Conservation (phyloP, 2,888 invertebrate species). For the Nomada lathburiana region DNA sequence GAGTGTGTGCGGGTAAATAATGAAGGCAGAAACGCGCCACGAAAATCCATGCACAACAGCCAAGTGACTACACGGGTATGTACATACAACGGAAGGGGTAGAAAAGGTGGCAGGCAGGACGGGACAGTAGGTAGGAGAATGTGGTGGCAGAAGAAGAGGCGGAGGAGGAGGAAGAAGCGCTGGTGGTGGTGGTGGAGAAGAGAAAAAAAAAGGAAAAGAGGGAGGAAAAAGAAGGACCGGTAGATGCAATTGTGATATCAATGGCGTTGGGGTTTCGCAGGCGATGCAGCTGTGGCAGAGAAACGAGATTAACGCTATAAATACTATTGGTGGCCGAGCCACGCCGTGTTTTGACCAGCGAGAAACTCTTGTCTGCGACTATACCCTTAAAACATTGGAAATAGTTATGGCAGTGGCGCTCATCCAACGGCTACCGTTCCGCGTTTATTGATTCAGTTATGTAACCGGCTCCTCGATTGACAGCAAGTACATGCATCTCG, state of each 20-base stretch:
- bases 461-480: slow-evolving; percentile 65
- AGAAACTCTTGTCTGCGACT: slow-evolving; percentile 75
- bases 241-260: slow-evolving; percentile 75
- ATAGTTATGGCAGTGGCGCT: slow-evolving; percentile 82
- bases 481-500: slow-evolving; percentile 16
- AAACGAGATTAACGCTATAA: slow-evolving; percentile 84
- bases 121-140: not conserved
- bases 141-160: not conserved
- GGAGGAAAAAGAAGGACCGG: slow-evolving; percentile 47
- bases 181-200: not conserved
- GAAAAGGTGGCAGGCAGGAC: not conserved
- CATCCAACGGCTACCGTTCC: slow-evolving; percentile 59
- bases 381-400: slow-evolving; percentile 83
- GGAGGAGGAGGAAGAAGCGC: slow-evolving; percentile 25
- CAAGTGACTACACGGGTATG: slow-evolving; percentile 40
- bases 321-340: slow-evolving; percentile 72
- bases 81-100: slow-evolving; percentile 1
- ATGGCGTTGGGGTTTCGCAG: slow-evolving; percentile 76
- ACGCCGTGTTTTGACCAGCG: slow-evolving; percentile 35
- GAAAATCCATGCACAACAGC: slow-evolving; percentile 48
- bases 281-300: slow-evolving; percentile 80
- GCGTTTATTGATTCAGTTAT: slow-evolving; percentile 81
- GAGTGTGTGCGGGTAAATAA: slow-evolving; percentile 52
- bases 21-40: slow-evolving; percentile 44
- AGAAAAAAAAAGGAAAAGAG: slow-evolving; percentile 1